phyloP scores from a whole-genome alignment of 2,113 vertebrate species.

The Lepisosteus osseus region DNA sequence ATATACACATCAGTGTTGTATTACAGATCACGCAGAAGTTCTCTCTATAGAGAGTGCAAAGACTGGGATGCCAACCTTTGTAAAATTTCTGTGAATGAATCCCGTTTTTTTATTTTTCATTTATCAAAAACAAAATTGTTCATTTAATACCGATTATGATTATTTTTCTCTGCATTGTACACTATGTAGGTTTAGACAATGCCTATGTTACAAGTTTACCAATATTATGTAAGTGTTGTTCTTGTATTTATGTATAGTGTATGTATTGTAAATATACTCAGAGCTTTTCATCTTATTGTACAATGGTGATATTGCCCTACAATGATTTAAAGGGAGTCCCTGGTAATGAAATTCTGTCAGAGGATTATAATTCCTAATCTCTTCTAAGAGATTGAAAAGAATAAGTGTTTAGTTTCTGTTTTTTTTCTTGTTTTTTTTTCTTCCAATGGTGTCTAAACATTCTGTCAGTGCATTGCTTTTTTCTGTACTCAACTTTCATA shows the following conservation, averaged over 20 bases:
- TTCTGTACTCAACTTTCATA: constrained; percentile 91
- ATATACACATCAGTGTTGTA: constrained; percentile 32
- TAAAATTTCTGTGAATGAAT: constrained; percentile 46
- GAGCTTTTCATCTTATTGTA: constrained; percentile 93
- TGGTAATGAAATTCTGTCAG: constrained; percentile 83
- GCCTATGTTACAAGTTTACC: constrained; percentile 90
- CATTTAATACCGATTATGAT: constrained; percentile 76
- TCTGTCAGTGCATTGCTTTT: constrained; percentile 94
- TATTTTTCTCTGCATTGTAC: constrained; percentile 84
- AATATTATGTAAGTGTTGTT: constrained; percentile 98
- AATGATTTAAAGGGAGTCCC: constrained; percentile 86
- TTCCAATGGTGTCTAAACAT: constrained; percentile 88
- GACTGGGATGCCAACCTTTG: constrained; percentile 34
- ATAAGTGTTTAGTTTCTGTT: constrained; percentile 83
- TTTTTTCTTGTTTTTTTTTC: constrained; percentile 59
- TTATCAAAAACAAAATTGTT: constrained; percentile 49
- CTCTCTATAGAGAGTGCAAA: constrained; percentile 33
- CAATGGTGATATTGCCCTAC: constrained; percentile 86
- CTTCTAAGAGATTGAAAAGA: constrained; percentile 84
- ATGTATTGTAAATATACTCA: constrained; percentile 99
- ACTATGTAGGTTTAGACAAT: constrained; percentile 86
- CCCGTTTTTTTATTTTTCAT: constrained; percentile 45
- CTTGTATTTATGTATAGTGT: constrained; percentile 99
- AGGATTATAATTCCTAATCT: constrained; percentile 81
- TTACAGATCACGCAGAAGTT: constrained; percentile 30